Evolutionary conservation across 2,113 vertebrate species (phyloP), one percentile per base, ranked within the genome.

Genomic region (Pteropus alecto): DNA sequence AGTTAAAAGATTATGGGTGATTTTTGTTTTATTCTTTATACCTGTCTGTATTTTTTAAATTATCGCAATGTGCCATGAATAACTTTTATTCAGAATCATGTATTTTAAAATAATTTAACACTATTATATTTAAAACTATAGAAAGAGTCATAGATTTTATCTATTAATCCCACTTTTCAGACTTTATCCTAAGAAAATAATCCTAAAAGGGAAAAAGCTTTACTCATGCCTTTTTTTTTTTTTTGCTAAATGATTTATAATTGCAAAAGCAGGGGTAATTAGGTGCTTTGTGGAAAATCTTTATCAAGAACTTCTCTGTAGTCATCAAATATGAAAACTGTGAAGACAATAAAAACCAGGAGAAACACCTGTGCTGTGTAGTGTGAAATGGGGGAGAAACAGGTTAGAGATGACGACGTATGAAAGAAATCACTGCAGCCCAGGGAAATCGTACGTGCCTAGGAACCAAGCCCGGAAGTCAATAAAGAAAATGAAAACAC

Each of bases 401-500:
- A 58, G 74, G 51, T 74, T 63, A 51, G 46, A 70, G 56, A 65
- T 84, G 70, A 92, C 2, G 2, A 15, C 1, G 33, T 41, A 11
- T 54, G 65, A 78, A 86, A 65, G 65, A 70, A 86, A 65, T 94
- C 68, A 6, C 1, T 26, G 41, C 48, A 91, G 58, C 46, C 93
- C 16, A 85, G 46, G 54, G 77, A 93, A 86, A 76, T 82, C 90
- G 68, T 35, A 38, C 15, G n/a, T 78, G 26, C 51, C 3, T 18
- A 84, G 43, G 71, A 79, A 10, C n/a, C 30, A 48, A 54, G 58
- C 38, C 84, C 70, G 71, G 77, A 96, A 94, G 94, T 65, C 48
- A 87, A 54, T 19, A 56, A 8, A 6, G 78, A 95, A 94, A 96
- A 94, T 86, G 86, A 73, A 97, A 93, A 82, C 81, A 95, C 68